These are phyloP conservation scores for Chromobotia macracanthus DNA, from an alignment of 2,797 vertebrate species.

Conservation along the genomic window DNA sequence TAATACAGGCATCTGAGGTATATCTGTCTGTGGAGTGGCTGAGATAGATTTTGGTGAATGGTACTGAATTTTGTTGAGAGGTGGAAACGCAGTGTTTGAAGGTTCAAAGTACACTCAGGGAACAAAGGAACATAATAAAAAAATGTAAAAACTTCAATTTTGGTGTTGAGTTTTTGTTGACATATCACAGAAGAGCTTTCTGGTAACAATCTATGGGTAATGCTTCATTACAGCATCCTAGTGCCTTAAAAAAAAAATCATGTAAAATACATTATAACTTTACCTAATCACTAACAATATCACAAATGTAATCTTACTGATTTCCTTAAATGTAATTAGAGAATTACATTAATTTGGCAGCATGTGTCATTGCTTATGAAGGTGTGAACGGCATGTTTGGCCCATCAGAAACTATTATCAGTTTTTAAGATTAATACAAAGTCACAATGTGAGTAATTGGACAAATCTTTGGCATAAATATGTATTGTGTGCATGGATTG, in stretches of 20 bases:
- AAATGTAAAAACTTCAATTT: neutral
- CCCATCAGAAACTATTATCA: slow-evolving; percentile 10
- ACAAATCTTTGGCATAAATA: slow-evolving; percentile 53
- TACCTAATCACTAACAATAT: slow-evolving; percentile 16
- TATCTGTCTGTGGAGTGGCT: slow-evolving; percentile 71
- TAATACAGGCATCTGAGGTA: slow-evolving; percentile 85
- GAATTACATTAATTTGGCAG: neutral
- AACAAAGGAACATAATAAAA: slow-evolving; percentile 6
- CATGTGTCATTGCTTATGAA: neutral
- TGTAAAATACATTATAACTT: slow-evolving; percentile 4
- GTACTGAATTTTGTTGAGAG: slow-evolving; percentile 19
- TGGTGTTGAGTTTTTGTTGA: neutral
- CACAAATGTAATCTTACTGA: neutral
- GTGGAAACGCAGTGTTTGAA: slow-evolving; percentile 21
- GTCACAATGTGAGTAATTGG: slow-evolving; percentile 9
- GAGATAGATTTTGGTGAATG: slow-evolving; percentile 47
- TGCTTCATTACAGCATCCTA: neutral
- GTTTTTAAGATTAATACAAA: slow-evolving; percentile 7
- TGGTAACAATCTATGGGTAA: neutral
- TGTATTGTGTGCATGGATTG: slow-evolving; percentile 24
- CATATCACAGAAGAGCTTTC: neutral
- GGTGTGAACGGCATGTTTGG: slow-evolving; percentile 10
- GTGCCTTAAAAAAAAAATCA: slow-evolving; percentile 26
- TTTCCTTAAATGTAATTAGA: slow-evolving; percentile 8
- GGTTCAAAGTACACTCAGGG: neutral